Evolutionary conservation across 30 jellyfish, hydroid and myxozoan species (phyloP), one percentile per base, ranked within the genome.

Genomic region (Hydractinia symbiolongicarpus): DNA sequence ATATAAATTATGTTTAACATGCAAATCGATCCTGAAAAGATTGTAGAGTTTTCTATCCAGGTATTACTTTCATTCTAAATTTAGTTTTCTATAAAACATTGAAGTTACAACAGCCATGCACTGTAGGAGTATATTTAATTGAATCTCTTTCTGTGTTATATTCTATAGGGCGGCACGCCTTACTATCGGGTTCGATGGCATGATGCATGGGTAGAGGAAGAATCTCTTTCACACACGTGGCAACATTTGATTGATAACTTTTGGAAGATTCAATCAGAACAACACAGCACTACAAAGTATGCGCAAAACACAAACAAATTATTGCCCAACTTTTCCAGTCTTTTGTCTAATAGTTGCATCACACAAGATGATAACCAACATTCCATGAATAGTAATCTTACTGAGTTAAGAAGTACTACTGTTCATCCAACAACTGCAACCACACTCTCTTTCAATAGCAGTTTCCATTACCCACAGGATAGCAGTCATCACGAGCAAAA

Each of bases 201-300:
- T 71, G 80, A 71, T 71, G 40, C 80, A 30, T 71, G 80, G 80
- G 80, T 71, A 71, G 40, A 55, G 9, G 61, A 71, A 20, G 80
- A 71, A 8, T 71, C 80, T n/a, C 54, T 71, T 19, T 50, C 80
- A 71, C 61, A 71, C 61, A 20, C 80, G 8, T 71, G 80, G 80
- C 80, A 71, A 50, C 61, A 71, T 71, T 53, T 71, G 15, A 50
- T 71, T 30, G 80, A 71, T n/a, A 60, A 53, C 80, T 71, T 71
- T n/a, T 71, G 80, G 80, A 71, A 71, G 54, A 71, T 19, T 20
- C 80, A 71, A 71, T 7, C 80, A n/a, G 80, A 71, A n/a, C 80
- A 71, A 71, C 54, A 49, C 40, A 71, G 9, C 9, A 30, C 4
- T 19, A 60, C 56, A 4, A 64, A 64, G 16, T 64, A 64, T 64